phyloP scores from a whole-genome alignment of 2,888 invertebrate species.

The Parnassius smintheus region DNA sequence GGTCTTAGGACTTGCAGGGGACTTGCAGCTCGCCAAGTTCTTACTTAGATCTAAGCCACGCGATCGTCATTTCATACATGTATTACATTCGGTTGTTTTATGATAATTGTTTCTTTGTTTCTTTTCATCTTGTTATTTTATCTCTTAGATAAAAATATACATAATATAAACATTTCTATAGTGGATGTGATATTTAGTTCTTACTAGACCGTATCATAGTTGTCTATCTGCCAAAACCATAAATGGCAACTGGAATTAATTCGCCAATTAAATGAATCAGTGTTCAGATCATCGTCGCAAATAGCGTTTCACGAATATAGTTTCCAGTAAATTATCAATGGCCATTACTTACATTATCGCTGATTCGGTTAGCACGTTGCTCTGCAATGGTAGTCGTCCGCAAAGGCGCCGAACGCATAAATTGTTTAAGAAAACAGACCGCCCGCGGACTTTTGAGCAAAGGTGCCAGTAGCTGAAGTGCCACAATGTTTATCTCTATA shows the following conservation, averaged over 20 bases:
- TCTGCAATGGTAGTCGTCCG: slow-evolving; percentile 39
- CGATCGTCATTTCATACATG: too few species aligned
- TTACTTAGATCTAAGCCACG: too few species aligned
- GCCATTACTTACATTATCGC: slow-evolving; percentile 62
- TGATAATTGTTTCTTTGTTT: too few species aligned
- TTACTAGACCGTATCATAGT: slow-evolving; percentile 1
- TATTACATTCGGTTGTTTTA: too few species aligned
- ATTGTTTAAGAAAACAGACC: slow-evolving; percentile 69
- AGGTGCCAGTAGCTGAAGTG: slow-evolving; percentile 42
- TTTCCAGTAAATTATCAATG: slow-evolving; percentile 56
- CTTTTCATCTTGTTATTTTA: too few species aligned
- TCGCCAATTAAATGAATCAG: slow-evolving; percentile 61
- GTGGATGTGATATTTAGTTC: too few species aligned
- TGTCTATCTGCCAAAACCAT: slow-evolving; percentile 29
- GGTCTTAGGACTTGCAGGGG: too few species aligned
- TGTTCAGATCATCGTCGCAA: slow-evolving; percentile 60
- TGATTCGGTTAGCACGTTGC: slow-evolving; percentile 63
- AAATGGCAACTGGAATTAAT: slow-evolving; percentile 39
- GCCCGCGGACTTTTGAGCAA: slow-evolving; percentile 50
- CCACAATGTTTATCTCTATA: slow-evolving; percentile 10
- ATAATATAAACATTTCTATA: too few species aligned
- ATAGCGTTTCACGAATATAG: slow-evolving; percentile 50
- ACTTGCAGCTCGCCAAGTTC: too few species aligned
- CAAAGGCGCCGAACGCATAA: slow-evolving; percentile 69
- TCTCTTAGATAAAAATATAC: too few species aligned